Base-by-base conservation (phyloP, 2,797 vertebrate genomes). In the Lagorchestes hirsutus region DNA sequence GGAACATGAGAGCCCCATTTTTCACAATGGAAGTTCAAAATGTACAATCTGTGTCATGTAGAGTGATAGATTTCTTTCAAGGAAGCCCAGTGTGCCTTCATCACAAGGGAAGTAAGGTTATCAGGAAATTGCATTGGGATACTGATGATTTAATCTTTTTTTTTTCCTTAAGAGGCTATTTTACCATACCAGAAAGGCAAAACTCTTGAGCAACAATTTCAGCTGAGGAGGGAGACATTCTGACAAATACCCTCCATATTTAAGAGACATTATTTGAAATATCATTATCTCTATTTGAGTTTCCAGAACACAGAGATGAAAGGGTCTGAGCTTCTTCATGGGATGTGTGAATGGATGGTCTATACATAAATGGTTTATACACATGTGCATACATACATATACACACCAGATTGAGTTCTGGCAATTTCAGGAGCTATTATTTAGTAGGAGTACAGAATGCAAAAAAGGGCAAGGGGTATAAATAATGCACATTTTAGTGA, bases 111-210 rank as follows among this genome's bases (percentile, higher is more conserved):
- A 13, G 16, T 16, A 90, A 92, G 90, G 90, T 67, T 93, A 82
- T 93, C n/a, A 95, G 29, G 58, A 96, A 59, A 97, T 91, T 90
- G 87, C 9, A 91, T 3, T 59, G 55, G 12, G 29, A 93, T 91
- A 46, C 16, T 93, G 55, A 93, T 92, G 34, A 58, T 95, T 96
- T 96, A 91, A 92, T 93, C 56, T 95, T 95, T 52, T 58, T 95
- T 95, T 52, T 58, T 31, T 91, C 92, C 22, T 56, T 50, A 92
- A 46, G n/a, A 94, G 87, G 59, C 11, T 12, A 50, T 93, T 93
- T 95, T 90, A 94, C 55, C 28, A 90, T 93, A 93, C 0, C 67
- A 34, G 22, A 93, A 57, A 40, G 29, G 16, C 8, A 58, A 92
- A 93, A n/a, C 1, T 56, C 82, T 94, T 34, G 87, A 27, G 28